Conservation (phyloP, 2,888 invertebrate species). For the Xylota sylvarum region DNA sequence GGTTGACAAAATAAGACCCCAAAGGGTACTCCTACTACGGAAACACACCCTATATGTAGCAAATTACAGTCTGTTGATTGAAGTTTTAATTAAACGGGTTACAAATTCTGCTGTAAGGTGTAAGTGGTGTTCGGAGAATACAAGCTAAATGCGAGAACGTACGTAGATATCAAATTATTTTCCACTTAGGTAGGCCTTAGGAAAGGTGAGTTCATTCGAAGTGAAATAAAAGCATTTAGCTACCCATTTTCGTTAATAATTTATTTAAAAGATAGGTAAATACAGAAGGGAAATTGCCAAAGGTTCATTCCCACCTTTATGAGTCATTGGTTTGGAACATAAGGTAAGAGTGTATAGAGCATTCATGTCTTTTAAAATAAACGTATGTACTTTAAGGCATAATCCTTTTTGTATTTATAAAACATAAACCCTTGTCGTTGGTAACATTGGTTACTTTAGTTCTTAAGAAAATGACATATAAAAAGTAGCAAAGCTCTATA, state of each 20-base stretch:
- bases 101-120: background rate
- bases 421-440: too few relatives aligned
- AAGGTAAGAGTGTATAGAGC: too few relatives aligned
- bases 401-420: too few relatives aligned
- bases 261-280: background rate
- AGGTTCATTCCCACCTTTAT: background rate
- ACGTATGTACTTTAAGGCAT: background rate
- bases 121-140: background rate
- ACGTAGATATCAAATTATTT: constrained; percentile 1
- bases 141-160: background rate
- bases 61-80: constrained; percentile 8
- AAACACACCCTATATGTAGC: background rate
- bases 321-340: background rate
- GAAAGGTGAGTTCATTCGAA: background rate
- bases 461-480: too few relatives aligned
- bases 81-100: constrained; percentile 23
- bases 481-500: too few relatives aligned
- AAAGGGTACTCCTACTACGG: background rate
- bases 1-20: constrained; percentile 20
- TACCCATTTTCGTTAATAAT: background rate
- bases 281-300: background rate
- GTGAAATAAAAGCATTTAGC: constrained; percentile 2
- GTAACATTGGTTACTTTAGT: too few relatives aligned
- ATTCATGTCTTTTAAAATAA: background rate
- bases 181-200: constrained; percentile 6